Base-by-base conservation (phyloP, 1,140 invertebrate species). In the Lepidurus couesii region DNA sequence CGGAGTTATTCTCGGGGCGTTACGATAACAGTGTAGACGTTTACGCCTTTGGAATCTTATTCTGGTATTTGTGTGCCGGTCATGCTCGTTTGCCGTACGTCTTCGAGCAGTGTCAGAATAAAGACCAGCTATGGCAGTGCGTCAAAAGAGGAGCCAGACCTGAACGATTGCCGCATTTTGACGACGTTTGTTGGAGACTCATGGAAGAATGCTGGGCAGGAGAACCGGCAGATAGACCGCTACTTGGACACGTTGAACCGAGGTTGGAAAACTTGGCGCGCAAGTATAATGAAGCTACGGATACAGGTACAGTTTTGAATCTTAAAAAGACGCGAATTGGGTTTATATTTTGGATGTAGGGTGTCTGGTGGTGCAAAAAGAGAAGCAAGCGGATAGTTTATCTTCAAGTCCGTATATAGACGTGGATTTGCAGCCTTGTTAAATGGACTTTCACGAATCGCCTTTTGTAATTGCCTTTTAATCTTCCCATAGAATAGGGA, bases 21-120 rank as follows among this genome's bases (percentile, higher is more conserved):
- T 96, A 96, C 82, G 92, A 95, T 83, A 92, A 91, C 81, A 91
- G 90, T 79, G 94, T 97, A 16, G 94, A 97, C 83, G 91, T 96
- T 1, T 96, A 96, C 84, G 94, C 94, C 1, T 96, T 97, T 85
- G 95, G 94, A 1, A 93, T 97, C 77, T 85, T 96, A 26, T 95
- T 96, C 85, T 96, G 94, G 95, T 95, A 95, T 81, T 89, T 95
- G 77, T 95, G 94, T 86, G 91, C 94, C 6, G 94, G 93, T 5
- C 90, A 92, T 82, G 91, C 94, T 0, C 89, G 88, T 82, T 86
- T 96, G 53, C 94, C 95, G 5, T 88, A 89, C 75, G 89, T 91
- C 3, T 96, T 95, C 86, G 93, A 96, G 82, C 90, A 92, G 80
- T 96, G 94, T 85, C 90, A 91, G 81, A 95, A 93, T 81, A 96